Conservation (phyloP, 1,140 invertebrate species). For the Asbolus verrucosus region DNA sequence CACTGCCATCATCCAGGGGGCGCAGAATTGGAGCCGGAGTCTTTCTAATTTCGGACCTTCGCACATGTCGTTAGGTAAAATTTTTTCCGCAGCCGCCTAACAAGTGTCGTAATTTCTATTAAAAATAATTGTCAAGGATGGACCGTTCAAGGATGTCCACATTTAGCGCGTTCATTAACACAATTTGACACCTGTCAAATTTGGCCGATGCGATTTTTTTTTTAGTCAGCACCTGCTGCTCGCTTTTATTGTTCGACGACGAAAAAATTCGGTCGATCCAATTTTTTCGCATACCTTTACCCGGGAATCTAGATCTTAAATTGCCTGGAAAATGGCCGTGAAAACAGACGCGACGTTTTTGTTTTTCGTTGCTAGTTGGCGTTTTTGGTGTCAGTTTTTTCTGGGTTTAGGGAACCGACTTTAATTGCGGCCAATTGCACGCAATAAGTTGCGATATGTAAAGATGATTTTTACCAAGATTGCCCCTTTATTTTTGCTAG, state of each 20-base stretch:
- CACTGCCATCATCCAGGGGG: constrained; percentile 80
- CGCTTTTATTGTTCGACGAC: background rate
- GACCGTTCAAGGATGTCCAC: background rate
- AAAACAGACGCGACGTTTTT: too few relatives aligned
- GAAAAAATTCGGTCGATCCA: too few relatives aligned
- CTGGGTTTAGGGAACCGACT: too few relatives aligned
- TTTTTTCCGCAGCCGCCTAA: background rate
- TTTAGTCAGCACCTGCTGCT: background rate
- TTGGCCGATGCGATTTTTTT: background rate
- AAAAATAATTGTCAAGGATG: constrained; percentile 17
- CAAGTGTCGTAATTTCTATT: constrained; percentile 25
- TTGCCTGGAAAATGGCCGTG: too few relatives aligned
- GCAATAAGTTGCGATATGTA: too few relatives aligned
- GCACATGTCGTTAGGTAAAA: constrained; percentile 62
- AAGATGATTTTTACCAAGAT: too few relatives aligned
- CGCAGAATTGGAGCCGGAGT: constrained; percentile 72
- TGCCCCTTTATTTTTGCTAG: too few relatives aligned
- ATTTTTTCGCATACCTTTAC: too few relatives aligned
- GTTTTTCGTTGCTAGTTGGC: too few relatives aligned
- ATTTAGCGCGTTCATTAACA: constrained; percentile 23
- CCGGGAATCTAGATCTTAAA: too few relatives aligned
- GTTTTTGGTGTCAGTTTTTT: too few relatives aligned
- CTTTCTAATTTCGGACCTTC: constrained; percentile 58
- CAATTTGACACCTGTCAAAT: constrained; percentile 23
- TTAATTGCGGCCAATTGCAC: too few relatives aligned